Evolutionary conservation across 2,113 vertebrate genomes (phyloP), one percentile per base, ranked within the genome.

Genomic region (Thalassarche chlororhynchos): DNA sequence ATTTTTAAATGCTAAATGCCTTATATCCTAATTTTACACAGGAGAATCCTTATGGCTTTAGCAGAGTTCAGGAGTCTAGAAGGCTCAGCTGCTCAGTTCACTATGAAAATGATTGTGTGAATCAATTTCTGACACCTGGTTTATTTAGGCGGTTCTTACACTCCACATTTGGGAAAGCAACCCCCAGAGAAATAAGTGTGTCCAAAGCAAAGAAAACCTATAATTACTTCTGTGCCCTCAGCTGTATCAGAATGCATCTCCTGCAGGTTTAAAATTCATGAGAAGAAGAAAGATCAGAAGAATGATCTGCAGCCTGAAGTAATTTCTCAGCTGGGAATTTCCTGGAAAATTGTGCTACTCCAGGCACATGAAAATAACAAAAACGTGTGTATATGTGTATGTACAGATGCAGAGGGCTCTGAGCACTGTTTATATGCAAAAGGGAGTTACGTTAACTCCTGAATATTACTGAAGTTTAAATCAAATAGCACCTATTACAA

Each of bases 191-290:
- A 96, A 93, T 80, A 62, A 91, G 20, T 58, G 51, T 94, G 74
- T 83, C 95, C 78, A 94, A 96, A 93, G 66, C 77, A 92, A 97
- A 96, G 89, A 87, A 91, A 95, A 89, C 26, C 36, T 79, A 6
- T 91, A 93, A 96, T 96, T 94, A 96, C 84, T 94, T 90, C 78
- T 97, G 89, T 72, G 62, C 87, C 87, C 66, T 85, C 66, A 80
- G 87, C 89, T 93, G 70, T 83, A 94, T 83, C 81, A 95, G 81
- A 96, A 91, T 89, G 77, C 34, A 89, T 85, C 80, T 97, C 92
- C 70, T 93, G 61, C 49, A 95, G 91, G 91, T 95, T 96, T 95
- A 87, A 89, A 96, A 97, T 87, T 93, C 93, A 91, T 93, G 44
- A 93, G 75, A 91, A 93, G 75, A 92, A 69, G 69, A 87, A 92